phyloP scores from a whole-genome alignment of 92 coral and sea anemone genomes.

The Epizoanthus ramosus region DNA sequence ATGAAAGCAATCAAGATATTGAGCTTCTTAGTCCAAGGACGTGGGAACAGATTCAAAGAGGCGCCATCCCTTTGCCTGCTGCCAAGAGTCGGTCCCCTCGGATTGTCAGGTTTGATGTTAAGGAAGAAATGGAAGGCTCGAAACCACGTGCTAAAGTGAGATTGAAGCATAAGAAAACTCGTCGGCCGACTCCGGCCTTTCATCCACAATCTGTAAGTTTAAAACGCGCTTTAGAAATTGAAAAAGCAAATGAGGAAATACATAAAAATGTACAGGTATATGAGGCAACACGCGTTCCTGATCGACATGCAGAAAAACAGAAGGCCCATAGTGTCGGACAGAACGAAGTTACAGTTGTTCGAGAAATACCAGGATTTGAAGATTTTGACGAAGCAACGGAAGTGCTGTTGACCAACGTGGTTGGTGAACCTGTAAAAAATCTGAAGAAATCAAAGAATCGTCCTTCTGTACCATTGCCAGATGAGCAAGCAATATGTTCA shows the following conservation, averaged over 20 bases:
- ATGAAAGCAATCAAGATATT: neutral
- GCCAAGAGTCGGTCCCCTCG: conserved; percentile 8
- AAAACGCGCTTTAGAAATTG: neutral
- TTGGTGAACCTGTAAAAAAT: neutral
- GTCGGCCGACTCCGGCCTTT: conserved; percentile 7
- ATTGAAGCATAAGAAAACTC: neutral
- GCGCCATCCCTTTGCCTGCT: neutral
- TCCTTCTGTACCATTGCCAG: neutral
- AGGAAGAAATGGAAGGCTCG: neutral
- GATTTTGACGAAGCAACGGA: conserved; percentile 27
- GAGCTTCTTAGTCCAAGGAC: neutral
- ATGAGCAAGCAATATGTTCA: neutral
- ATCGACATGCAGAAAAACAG: neutral
- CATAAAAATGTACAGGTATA: neutral
- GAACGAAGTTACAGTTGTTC: neutral
- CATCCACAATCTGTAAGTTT: neutral
- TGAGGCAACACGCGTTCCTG: neutral
- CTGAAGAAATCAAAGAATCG: neutral
- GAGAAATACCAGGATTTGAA: neutral
- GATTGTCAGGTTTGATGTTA: conserved; percentile 28
- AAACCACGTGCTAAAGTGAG: neutral
- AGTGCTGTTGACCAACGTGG: neutral
- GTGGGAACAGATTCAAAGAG: conserved; percentile 12
- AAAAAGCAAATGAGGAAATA: neutral
- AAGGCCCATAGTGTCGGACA: neutral